These are phyloP conservation scores for Nerophis ophidion DNA, from an alignment of 2,113 vertebrate genomes.

Conservation along the genomic window DNA sequence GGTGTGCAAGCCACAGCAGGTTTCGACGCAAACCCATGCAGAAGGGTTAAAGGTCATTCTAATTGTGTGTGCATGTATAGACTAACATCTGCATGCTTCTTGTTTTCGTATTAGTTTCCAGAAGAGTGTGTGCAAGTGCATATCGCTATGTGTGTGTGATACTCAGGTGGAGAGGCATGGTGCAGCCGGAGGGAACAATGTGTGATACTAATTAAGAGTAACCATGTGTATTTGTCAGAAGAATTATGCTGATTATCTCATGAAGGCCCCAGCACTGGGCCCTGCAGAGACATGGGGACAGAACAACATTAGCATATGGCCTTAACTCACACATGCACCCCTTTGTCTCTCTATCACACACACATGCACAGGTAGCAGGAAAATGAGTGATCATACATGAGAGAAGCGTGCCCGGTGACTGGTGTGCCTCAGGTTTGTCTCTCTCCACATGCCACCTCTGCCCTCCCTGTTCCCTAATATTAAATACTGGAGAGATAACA, in stretches of 20 bases:
- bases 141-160: slow-evolving; percentile 36
- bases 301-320: slow-evolving; percentile 67
- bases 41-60: slow-evolving; percentile 7
- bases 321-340: slow-evolving; percentile 22
- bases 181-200: slow-evolving; percentile 57
- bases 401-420: slow-evolving; percentile 35
- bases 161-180: slow-evolving; percentile 67
- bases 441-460: slow-evolving; percentile 26
- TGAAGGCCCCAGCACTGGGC: slow-evolving; percentile 52
- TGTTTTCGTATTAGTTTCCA: slow-evolving; percentile 35
- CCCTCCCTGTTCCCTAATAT: slow-evolving; percentile 40
- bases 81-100: slow-evolving; percentile 24
- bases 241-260: slow-evolving; percentile 73
- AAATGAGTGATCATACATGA: slow-evolving; percentile 43
- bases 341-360: slow-evolving; percentile 13
- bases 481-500: slow-evolving; percentile 48
- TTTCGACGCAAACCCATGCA: slow-evolving; percentile 13
- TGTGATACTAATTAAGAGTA: slow-evolving; percentile 76
- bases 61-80: slow-evolving; percentile 15
- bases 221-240: slow-evolving; percentile 76
- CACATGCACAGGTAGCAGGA: slow-evolving; percentile 24
- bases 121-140: slow-evolving; percentile 10
- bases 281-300: slow-evolving; percentile 60
- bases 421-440: slow-evolving; percentile 28
- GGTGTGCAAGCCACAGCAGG: slow-evolving; percentile 38